These are phyloP conservation scores for Herminia tarsipennalis DNA, from an alignment of 2,888 invertebrate genomes.

Conservation along the genomic window DNA sequence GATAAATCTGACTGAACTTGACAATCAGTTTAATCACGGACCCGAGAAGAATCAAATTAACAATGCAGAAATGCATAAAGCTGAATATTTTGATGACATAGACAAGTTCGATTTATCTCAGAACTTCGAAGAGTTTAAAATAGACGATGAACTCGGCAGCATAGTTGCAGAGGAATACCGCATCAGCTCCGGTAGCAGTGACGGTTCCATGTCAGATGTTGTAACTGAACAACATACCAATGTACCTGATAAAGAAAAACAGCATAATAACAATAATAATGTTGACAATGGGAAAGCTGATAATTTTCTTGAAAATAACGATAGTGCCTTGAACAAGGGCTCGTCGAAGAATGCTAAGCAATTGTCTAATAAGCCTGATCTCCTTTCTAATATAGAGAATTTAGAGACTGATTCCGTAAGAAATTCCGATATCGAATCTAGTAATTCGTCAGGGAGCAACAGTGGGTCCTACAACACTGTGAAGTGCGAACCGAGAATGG, in stretches of 20 bases:
- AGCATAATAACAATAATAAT: conserved; percentile 55
- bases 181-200: conserved; percentile 82
- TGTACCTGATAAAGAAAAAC: conserved; percentile 70
- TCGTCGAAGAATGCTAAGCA: conserved; percentile 75
- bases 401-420: conserved; percentile 86
- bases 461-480: conserved; percentile 79
- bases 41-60: conserved; percentile 56
- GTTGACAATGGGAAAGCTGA: conserved; percentile 60
- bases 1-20: conserved; percentile 76
- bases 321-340: conserved; percentile 57
- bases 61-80: conserved; percentile 70
- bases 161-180: conserved; percentile 81
- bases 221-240: conserved; percentile 72
- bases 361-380: conserved; percentile 83
- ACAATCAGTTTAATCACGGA: conserved; percentile 74
- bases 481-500: conserved; percentile 77
- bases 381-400: conserved; percentile 84
- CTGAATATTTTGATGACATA: conserved; percentile 81
- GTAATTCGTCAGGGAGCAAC: conserved; percentile 83
- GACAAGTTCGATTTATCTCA: conserved; percentile 89
- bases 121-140: conserved; percentile 92
- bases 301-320: conserved; percentile 66
- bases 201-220: conserved; percentile 76
- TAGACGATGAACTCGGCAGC: conserved; percentile 89
- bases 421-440: conserved; percentile 89